A percentile compares a stretch with the other conserved stretches of the same genome.
Conservation (phyloP, 2,797 vertebrate species). For the Tamandua tetradactyla region DNA sequence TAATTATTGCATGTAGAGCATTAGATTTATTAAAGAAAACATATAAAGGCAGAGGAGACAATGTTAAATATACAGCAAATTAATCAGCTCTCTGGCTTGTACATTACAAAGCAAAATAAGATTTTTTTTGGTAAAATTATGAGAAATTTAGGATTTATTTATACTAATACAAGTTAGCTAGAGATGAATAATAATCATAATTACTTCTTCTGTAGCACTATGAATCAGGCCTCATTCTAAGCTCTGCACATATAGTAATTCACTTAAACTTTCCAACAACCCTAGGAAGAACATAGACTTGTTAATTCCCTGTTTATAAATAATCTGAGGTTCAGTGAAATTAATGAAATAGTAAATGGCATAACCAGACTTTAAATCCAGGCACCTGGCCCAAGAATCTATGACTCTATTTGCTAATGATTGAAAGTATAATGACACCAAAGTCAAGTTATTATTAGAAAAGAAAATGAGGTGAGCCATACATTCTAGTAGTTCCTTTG, state of each 20-base stretch:
- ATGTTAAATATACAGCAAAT: slow-evolving; percentile 65
- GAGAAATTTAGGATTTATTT: neutral
- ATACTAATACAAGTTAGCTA: neutral
- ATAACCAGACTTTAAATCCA: neutral
- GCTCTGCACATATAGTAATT: neutral
- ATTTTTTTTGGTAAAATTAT: neutral
- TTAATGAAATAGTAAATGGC: neutral
- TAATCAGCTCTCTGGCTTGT: slow-evolving; percentile 54
- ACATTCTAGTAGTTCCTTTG: neutral
- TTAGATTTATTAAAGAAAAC: slow-evolving; percentile 44
- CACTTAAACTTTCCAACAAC: neutral
- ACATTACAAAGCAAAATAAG: slow-evolving; percentile 54
- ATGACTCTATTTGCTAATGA: neutral
- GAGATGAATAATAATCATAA: neutral
- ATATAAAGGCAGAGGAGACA: slow-evolving; percentile 24
- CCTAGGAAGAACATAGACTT: neutral
- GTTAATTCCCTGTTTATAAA: neutral
- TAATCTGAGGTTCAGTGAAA: neutral
- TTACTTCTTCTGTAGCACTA: neutral
- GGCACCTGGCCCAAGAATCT: neutral
- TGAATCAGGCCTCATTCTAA: neutral
- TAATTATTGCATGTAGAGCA: slow-evolving; percentile 1
- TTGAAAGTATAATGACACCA: neutral
- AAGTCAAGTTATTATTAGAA: neutral
- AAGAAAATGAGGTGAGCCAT: neutral